Evolutionary conservation across 2,113 vertebrate genomes (phyloP).

Genomic region (Plecturocebus donacophilus): DNA sequence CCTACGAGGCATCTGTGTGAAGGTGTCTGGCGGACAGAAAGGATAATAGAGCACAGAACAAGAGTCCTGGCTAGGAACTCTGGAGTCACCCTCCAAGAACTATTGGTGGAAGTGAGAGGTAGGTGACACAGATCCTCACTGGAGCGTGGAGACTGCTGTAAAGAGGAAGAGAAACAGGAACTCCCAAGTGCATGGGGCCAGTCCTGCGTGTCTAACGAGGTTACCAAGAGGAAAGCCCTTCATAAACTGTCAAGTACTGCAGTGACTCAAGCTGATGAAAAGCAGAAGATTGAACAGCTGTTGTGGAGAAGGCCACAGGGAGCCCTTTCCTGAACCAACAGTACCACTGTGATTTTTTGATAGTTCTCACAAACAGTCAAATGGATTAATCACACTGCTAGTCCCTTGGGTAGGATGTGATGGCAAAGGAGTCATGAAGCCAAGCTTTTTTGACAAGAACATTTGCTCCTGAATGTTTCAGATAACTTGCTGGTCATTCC

Average conservation of each 20-base stretch:
- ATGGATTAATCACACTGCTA: not conserved
- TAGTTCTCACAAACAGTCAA: not conserved
- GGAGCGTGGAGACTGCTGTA: not conserved
- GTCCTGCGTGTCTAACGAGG: not conserved
- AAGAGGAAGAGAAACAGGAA: not conserved
- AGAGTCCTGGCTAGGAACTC: not conserved
- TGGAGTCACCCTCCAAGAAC: not conserved
- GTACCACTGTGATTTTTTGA: not conserved
- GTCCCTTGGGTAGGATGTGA: not conserved
- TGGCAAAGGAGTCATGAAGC: not conserved
- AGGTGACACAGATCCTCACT: not conserved
- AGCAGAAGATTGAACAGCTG: not conserved
- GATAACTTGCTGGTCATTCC: not conserved
- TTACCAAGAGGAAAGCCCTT: not conserved
- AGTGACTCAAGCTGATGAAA: not conserved
- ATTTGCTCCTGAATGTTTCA: not conserved
- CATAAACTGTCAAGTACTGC: not conserved
- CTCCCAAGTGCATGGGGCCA: not conserved
- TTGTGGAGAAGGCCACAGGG: not conserved
- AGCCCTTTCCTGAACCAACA: not conserved
- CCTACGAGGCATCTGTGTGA: not conserved
- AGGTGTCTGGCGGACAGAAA: not conserved
- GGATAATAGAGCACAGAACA: not conserved
- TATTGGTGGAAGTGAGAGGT: not conserved
- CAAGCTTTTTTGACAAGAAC: constrained; percentile 4